phyloP scores from a whole-genome alignment of 2,888 invertebrate species.

The Heliconius ismenius region DNA sequence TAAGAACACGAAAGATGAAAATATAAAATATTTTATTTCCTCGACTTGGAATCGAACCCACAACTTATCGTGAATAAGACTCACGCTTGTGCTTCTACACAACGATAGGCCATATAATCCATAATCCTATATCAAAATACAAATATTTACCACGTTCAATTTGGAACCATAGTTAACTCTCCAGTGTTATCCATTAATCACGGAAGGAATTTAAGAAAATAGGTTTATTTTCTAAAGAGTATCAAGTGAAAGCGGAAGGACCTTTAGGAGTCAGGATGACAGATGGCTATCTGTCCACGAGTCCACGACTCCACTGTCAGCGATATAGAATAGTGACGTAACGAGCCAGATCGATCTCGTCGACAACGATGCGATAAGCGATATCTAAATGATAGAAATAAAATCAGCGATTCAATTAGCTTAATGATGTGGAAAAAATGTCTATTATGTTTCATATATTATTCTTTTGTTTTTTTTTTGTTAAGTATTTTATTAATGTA shows the following conservation, averaged over 20 bases:
- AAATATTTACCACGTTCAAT: background rate
- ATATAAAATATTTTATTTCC: no score
- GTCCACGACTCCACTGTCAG: constrained; percentile 14
- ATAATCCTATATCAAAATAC: background rate
- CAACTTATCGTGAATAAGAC: no score
- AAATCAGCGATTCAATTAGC: constrained; percentile 71
- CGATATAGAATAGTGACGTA: constrained; percentile 50
- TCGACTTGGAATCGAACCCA: no score
- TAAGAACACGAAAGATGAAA: no score
- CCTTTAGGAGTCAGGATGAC: constrained; percentile 38
- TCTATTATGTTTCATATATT: background rate
- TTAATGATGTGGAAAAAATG: constrained; percentile 56
- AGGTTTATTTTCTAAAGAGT: constrained; percentile 26
- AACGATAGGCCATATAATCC: no score
- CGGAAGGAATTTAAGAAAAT: constrained; percentile 3
- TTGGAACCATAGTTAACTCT: background rate
- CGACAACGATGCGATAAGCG: constrained; percentile 70
- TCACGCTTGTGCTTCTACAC: no score
- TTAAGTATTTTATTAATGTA: background rate
- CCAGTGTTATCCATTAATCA: background rate
- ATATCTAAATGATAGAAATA: constrained; percentile 56
- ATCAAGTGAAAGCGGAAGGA: constrained; percentile 39
- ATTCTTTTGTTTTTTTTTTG: background rate
- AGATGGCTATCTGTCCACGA: constrained; percentile 48
- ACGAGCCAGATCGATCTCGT: constrained; percentile 70